Base-by-base conservation (phyloP, 2,888 invertebrate species). In the Cylloceria caligata region DNA sequence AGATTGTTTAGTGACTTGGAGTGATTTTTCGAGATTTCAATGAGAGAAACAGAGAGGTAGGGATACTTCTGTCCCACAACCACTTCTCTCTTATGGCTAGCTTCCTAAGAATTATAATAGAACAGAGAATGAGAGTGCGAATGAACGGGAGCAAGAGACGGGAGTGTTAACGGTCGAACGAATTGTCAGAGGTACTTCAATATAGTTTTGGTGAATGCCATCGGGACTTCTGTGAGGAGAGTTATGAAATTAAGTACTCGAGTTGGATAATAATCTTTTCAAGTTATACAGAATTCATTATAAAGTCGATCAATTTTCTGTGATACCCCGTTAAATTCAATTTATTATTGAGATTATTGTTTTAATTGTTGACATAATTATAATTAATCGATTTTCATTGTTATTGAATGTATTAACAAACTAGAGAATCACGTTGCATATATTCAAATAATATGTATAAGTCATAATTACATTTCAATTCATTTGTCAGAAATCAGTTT, bases 1-100 rank as follows among this genome's bases (percentile, higher is more conserved):
- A 86, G 88, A 91, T 91, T 91, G 90, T 90, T 91, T 88, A 88
- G 89, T 90, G 89, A 89, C 87, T 88, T 89, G 83, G 88, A 90
- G 89, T 88, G 86, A 88, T 89, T 52, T 89, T 88, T 87, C 60
- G 84, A 81, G 75, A 80, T 85, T 86, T 86, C 84, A 85, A 86
- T 85, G 42, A 78, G 76, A 55, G 76, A 83, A 72, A 24, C 3
- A 57, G 55, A 34, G 45, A 64, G 49, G 47, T 30, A 42, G 60
- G 3, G 16, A 36, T 16, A 34, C 19, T 60, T 36, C 34, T 9
- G 60, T 6, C n/a, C n/a, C 27, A 34, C 16, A 34, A 34, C 2
- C 27, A 27, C 27, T 27, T 13, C 27, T 27, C 55, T 49, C 49
- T 34, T 30, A n/a, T 30, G 57, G 34, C 16, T 57, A 34, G 57